Evolutionary conservation across 2,113 vertebrate species (phyloP).

Genomic region (Ammospiza nelsoni): DNA sequence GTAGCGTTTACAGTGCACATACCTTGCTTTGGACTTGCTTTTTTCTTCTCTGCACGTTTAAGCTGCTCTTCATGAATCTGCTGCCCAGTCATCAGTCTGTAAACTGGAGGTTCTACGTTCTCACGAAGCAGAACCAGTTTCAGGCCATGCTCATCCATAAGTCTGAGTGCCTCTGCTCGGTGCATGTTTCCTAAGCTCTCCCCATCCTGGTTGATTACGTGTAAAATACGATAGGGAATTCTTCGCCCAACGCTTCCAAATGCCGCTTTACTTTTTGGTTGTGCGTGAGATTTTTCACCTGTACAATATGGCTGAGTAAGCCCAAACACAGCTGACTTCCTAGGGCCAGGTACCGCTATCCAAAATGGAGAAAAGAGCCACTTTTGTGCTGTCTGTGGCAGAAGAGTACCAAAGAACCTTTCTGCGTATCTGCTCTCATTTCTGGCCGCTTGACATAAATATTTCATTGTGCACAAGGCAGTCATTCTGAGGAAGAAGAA

Average conservation of each 20-base stretch:
- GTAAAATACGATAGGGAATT: constrained; percentile 81
- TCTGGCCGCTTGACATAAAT: constrained; percentile 44
- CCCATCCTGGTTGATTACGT: constrained; percentile 80
- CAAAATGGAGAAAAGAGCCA: constrained; percentile 40
- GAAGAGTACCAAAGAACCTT: constrained; percentile 24
- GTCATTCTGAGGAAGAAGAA: constrained; percentile 72
- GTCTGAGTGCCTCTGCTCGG: constrained; percentile 79
- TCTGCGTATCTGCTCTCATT: neutral
- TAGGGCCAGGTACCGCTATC: neutral
- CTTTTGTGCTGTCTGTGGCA: neutral
- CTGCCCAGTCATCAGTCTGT: constrained; percentile 87
- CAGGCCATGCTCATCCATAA: constrained; percentile 83
- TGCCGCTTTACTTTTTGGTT: constrained; percentile 58
- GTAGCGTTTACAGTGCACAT: neutral
- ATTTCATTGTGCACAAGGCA: constrained; percentile 46
- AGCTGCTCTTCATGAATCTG: constrained; percentile 89
- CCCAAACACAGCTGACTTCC: neutral
- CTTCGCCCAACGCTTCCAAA: constrained; percentile 83
- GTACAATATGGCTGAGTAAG: constrained; percentile 65
- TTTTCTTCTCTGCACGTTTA: constrained; percentile 78
- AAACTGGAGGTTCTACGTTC: constrained; percentile 80
- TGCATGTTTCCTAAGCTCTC: constrained; percentile 86
- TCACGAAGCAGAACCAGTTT: constrained; percentile 81
- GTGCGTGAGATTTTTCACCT: neutral
- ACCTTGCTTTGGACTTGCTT: constrained; percentile 76